Conservation (phyloP, 2,888 invertebrate genomes). For the Latrodectus hesperus region DNA sequence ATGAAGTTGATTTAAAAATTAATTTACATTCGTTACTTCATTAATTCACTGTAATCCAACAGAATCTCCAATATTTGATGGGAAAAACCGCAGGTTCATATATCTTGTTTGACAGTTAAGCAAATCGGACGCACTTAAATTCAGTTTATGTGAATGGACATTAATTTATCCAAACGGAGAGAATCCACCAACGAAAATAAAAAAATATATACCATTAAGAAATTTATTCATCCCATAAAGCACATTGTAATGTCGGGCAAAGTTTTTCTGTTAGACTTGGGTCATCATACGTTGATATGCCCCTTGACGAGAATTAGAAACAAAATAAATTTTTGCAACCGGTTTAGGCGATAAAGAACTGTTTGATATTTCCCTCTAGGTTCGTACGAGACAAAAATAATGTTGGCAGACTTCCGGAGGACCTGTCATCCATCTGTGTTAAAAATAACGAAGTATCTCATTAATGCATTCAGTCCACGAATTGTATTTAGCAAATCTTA, state of each 20-base stretch:
- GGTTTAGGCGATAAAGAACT: constrained; percentile 41
- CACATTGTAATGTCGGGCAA: constrained; percentile 28
- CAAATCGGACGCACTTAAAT: too few species aligned
- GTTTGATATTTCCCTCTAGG: constrained; percentile 21
- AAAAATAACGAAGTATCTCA: constrained; percentile 55
- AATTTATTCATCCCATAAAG: constrained; percentile 21
- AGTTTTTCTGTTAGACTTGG: constrained; percentile 24
- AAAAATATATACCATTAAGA: background rate
- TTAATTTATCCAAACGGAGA: too few species aligned
- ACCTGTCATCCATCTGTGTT: constrained; percentile 38
- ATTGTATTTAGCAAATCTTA: constrained; percentile 25
- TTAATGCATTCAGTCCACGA: constrained; percentile 48
- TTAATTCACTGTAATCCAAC: too few species aligned
- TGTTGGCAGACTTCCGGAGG: constrained; percentile 58
- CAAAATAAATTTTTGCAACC: constrained; percentile 20
- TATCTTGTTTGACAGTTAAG: too few species aligned
- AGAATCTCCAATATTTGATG: too few species aligned
- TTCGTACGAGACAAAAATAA: constrained; percentile 39
- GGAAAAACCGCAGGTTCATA: too few species aligned
- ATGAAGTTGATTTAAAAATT: too few species aligned
- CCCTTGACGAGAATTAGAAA: background rate
- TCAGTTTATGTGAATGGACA: too few species aligned
- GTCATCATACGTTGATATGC: constrained; percentile 17
- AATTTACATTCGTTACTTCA: too few species aligned
- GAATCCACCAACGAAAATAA: too few species aligned